phyloP scores from a whole-genome alignment of 2,888 invertebrate genomes.

The Dorcus parallelipipedus region DNA sequence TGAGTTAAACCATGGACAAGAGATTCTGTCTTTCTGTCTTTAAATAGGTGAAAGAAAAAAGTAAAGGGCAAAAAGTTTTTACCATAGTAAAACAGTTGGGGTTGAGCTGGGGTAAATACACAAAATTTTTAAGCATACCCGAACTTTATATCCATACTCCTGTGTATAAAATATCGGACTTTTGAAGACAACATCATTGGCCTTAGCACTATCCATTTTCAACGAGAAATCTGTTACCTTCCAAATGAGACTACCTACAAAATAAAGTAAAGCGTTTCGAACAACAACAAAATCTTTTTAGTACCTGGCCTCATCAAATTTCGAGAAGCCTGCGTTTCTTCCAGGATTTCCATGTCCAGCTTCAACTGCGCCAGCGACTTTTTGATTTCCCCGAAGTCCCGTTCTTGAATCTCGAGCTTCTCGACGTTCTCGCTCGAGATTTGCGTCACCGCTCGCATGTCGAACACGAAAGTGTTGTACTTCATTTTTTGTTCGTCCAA shows the following conservation, averaged over 20 bases:
- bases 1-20: too few species aligned
- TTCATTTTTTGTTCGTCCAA: conserved; percentile 49
- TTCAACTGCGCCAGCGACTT: conserved; percentile 48
- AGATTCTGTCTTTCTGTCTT: too few species aligned
- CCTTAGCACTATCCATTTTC: conserved; percentile 66
- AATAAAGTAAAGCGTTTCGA: background rate
- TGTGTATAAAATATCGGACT: conserved; percentile 69
- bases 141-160: conserved; percentile 71
- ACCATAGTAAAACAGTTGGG: background rate
- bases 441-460: conserved; percentile 52
- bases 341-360: conserved; percentile 50
- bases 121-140: conserved; percentile 48
- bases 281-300: background rate
- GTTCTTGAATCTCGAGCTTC: conserved; percentile 52
- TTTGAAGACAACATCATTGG: conserved; percentile 59
- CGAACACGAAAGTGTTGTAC: conserved; percentile 50
- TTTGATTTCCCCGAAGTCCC: conserved; percentile 45
- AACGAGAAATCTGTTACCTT: conserved; percentile 63
- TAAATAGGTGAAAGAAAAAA: too few species aligned
- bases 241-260: conserved; percentile 65
- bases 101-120: background rate
- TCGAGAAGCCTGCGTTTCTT: conserved; percentile 36
- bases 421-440: conserved; percentile 53
- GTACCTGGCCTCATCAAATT: conserved; percentile 6
- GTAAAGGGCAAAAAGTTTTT: background rate